Evolutionary conservation across 2,113 vertebrate genomes (phyloP).

Genomic region (Equus przewalskii): DNA sequence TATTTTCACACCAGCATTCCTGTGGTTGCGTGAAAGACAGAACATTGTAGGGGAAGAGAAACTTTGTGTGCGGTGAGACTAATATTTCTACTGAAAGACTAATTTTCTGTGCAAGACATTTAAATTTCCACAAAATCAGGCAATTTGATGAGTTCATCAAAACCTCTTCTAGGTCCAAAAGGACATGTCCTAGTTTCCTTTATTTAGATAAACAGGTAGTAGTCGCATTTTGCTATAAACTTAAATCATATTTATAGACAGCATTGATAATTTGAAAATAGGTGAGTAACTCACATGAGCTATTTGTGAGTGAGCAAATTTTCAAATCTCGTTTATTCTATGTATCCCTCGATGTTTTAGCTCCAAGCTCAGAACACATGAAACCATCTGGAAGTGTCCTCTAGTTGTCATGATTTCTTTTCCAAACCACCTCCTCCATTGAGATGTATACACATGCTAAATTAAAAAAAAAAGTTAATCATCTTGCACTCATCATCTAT

Average conservation of each 20-base stretch:
- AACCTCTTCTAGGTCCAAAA: not conserved
- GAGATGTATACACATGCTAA: not conserved
- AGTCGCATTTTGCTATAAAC: slow-evolving; percentile 24
- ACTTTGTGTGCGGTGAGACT: not conserved
- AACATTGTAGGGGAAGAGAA: not conserved
- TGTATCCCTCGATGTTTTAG: not conserved
- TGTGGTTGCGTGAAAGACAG: not conserved
- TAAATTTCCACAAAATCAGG: slow-evolving; percentile 2
- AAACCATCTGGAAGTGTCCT: not conserved
- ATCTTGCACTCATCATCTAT: not conserved
- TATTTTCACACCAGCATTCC: slow-evolving; percentile 54
- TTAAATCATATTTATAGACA: not conserved
- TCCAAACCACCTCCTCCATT: not conserved
- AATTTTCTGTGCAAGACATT: slow-evolving; percentile 50
- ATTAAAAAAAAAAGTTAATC: not conserved
- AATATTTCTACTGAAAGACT: slow-evolving; percentile 4
- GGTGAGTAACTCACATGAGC: not conserved
- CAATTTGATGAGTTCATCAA: not conserved
- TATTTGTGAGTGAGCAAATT: not conserved
- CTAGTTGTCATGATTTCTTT: not conserved
- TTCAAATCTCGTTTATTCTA: not conserved
- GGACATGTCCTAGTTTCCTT: not conserved
- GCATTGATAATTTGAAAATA: not conserved
- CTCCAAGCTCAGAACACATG: not conserved
- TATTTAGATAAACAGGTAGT: not conserved